Percentiles rank a stretch among this genome's conserved stretches.
phyloP scores from a whole-genome alignment of 2,888 invertebrate genomes.

The Adelognathus sp. region DNA sequence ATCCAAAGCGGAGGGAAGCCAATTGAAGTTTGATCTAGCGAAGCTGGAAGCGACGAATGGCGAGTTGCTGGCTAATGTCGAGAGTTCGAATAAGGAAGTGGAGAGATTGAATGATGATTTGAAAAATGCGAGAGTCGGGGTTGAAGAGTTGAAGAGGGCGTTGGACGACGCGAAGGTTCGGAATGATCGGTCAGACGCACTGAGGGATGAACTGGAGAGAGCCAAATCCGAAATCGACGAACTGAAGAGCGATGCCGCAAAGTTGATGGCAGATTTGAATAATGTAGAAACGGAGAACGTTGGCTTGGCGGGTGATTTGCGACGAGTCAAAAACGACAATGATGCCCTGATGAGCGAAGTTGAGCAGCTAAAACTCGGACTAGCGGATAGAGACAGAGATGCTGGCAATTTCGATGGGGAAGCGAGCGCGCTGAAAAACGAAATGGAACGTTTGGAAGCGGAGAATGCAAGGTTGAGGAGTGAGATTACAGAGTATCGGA shows the following conservation, averaged over 20 bases:
- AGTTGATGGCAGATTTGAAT: conserved; percentile 33
- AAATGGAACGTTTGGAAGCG: conserved; percentile 38
- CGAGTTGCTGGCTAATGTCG: conserved; percentile 37
- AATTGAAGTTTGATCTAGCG: conserved; percentile 52
- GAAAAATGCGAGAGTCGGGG: conserved; percentile 27
- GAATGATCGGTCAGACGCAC: conserved; percentile 20
- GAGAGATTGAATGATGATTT: conserved; percentile 53
- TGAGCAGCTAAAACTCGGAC: conserved; percentile 30
- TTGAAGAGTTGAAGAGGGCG: conserved; percentile 51
- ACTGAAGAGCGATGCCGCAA: not conserved
- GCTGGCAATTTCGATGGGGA: conserved; percentile 17
- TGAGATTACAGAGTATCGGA: conserved; percentile 33
- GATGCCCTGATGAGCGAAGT: conserved; percentile 16
- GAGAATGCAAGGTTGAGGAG: conserved; percentile 55
- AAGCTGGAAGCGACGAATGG: conserved; percentile 26
- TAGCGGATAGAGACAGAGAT: conserved; percentile 8
- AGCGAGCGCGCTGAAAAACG: conserved; percentile 41
- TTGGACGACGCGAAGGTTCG: conserved; percentile 34
- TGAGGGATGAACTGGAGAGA: conserved; percentile 11
- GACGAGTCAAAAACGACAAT: conserved; percentile 7
- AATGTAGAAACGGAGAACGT: conserved; percentile 46
- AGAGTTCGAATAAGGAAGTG: conserved; percentile 47
- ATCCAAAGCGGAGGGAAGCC: conserved; percentile 53
- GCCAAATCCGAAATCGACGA: not conserved
- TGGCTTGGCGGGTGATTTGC: conserved; percentile 43